Base-by-base conservation (phyloP, 1,140 invertebrate species). In the Brachionus rubens region DNA sequence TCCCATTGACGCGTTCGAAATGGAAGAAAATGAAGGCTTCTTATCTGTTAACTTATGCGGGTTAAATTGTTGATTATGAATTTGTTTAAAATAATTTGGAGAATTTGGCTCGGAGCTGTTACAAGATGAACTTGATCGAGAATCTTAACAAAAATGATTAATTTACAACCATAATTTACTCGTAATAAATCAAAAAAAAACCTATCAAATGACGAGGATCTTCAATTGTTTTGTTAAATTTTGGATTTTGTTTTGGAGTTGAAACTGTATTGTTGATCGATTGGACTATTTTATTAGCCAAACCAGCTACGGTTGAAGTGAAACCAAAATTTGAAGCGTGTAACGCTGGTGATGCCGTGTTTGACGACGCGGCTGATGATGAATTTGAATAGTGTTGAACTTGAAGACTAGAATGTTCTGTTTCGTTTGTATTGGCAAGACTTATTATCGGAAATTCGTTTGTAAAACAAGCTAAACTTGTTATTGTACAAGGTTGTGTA, bases 51-150 rank as follows among this genome's bases (percentile, higher is more conserved):
- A 33, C 36, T 65, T 65, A 14, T 65, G 33, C 5, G 59, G 21
- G 10, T 41, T 41, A 14, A 65, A 65, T 43, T 65, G 59, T 36
- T 65, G 59, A 10, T 41, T 65, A 19, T 65, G 24, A 43, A 43
- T 65, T 65, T 41, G 50, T 24, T 72, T 72, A 24, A 72, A 72
- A 28, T 40, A 54, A 30, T 54, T 54, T 21, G 68, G 68, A 3
- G 68, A 72, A 21, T 72, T 72, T 2, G 68, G 68, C 46, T 72
- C 68, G 7, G 68, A 72, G n/a, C 68, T 72, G 26, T 72, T 72
- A 33, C 68, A 72, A 0, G 68, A 72, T 1, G 68, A 72, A 33
- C 68, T 72, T 0, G 68, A 72, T 1, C 24, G 28, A 1, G 56
- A 62, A 16, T 62, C 56, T 62, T 24, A 6, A 54, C 14, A 28